Conservation (phyloP, 2,888 invertebrate species). For the Laothoe populi region DNA sequence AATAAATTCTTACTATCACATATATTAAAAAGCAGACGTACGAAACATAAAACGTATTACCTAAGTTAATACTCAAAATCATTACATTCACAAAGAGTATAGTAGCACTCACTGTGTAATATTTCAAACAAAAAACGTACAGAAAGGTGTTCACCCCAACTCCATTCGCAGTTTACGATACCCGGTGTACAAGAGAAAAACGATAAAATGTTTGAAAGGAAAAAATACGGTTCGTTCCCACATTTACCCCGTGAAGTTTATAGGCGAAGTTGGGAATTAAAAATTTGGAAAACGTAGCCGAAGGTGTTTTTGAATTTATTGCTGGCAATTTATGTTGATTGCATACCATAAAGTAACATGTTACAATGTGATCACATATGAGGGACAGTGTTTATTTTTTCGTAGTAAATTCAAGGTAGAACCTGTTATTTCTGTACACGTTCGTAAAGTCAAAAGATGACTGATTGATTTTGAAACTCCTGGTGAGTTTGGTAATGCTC, state of each 20-base stretch:
- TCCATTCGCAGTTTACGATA: conserved; percentile 55
- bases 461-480: too few species aligned
- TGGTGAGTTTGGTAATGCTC: too few species aligned
- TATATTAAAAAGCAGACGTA: too few species aligned
- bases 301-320: conserved; percentile 30
- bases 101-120: neutral
- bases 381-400: neutral
- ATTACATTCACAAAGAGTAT: conserved; percentile 25
- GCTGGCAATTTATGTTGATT: conserved; percentile 24
- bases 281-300: conserved; percentile 28
- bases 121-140: conserved; percentile 40
- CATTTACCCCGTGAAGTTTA: conserved; percentile 32
- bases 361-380: conserved; percentile 12
- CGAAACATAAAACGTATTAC: neutral
- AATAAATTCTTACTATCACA: too few species aligned
- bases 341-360: neutral
- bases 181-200: conserved; percentile 48
- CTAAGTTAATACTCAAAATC: neutral
- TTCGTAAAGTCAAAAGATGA: too few species aligned
- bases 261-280: conserved; percentile 39
- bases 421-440: too few species aligned
- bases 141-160: conserved; percentile 47
- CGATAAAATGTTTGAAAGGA: conserved; percentile 52
- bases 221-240: conserved; percentile 41
- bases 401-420: neutral